Evolutionary conservation across 2,797 vertebrate species (phyloP), one percentile per base, ranked within the genome.

Genomic region (Galago senegalensis): DNA sequence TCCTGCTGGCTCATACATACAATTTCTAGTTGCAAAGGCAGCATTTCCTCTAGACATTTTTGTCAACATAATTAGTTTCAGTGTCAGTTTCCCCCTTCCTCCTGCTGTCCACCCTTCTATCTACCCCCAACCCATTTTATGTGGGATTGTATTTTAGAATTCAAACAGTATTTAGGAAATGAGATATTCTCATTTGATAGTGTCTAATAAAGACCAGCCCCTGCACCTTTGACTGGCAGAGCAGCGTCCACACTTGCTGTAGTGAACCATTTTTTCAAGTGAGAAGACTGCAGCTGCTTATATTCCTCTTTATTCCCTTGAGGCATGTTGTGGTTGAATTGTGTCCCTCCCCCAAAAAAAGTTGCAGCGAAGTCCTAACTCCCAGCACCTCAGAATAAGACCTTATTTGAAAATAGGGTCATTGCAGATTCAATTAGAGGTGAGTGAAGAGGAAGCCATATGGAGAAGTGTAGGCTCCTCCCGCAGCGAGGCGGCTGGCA

Each of bases 21-120:
- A 87, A 1, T 95, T 95, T 92, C 88, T 23, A 85, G 18, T 56
- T 76, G 49, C 87, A 87, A 87, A 89, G 14, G 40, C 87, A 65
- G 27, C 77, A 76, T 43, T 37, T 87, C 92, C 53, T 88, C 31
- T 84, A 58, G 16, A 81, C 31, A 13, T 29, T 84, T 87, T 93
- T 89, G 23, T 75, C 8, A 75, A 23, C 12, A 20, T 65, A 86
- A 79, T 82, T 89, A 3, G 37, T 79, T 89, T 72, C 37, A 14
- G 65, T 43, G 7, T 87, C 83, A 69, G 81, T 89, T 53, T 58
- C 53, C 81, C 17, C 77, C 5, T 2, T 23, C 7, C 11, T 81
- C 53, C 63, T 81, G 20, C 63, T 94, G 16, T 34, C 56, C 31
- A 60, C 0, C 23, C 43, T 87, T 95, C 31, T 69, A 43, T 72